Evolutionary conservation across 2,113 vertebrate species (phyloP), one percentile per base, ranked within the genome.

Genomic region (Rhinichthys klamathensis): DNA sequence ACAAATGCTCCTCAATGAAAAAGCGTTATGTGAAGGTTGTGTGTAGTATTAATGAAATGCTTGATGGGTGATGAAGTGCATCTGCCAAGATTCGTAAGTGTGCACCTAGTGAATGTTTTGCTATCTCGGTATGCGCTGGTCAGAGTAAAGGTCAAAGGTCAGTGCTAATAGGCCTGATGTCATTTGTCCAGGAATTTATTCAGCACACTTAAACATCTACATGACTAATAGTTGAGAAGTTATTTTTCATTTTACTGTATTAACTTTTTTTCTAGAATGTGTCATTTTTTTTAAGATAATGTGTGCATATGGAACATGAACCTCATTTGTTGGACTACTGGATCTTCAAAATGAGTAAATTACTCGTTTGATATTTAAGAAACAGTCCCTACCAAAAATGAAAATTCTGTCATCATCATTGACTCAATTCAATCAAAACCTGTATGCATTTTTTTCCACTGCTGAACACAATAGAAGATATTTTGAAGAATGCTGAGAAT

Each of bases 141-240:
- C 41, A 27, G 38, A 46, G 70, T 46, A 74, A 74, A 74, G n/a
- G 70, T 74, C 70, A 49, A 46, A 74, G n/a, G 41, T 74, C 72
- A 49, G 1, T n/a, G 21, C 23, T 72, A 44, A 72, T 74, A 74
- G 0, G 41, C 12, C 70, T 74, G n/a, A 46, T 74, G n/a, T 49
- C 46, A 74, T 25, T 15, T 74, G 41, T 46, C n/a, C 38, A 44
- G 23, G 38, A 44, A 25, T 72, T 18, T 35, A 38, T 23, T 41
- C 21, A 11, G 23, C 67, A 70, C 23, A 25, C 41, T 11, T 44
- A 44, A 44, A 44, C 13, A 44, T n/a, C 38, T 44, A n/a, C 6
- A 25, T 44, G 1, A 21, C 23, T 46, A 73, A 15, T 46, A 23
- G n/a, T 25, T 15, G 10, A 46, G 12, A n/a, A 25, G 0, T 46